Conservation (phyloP, 2,113 vertebrate species). For the Propithecus coquereli region DNA sequence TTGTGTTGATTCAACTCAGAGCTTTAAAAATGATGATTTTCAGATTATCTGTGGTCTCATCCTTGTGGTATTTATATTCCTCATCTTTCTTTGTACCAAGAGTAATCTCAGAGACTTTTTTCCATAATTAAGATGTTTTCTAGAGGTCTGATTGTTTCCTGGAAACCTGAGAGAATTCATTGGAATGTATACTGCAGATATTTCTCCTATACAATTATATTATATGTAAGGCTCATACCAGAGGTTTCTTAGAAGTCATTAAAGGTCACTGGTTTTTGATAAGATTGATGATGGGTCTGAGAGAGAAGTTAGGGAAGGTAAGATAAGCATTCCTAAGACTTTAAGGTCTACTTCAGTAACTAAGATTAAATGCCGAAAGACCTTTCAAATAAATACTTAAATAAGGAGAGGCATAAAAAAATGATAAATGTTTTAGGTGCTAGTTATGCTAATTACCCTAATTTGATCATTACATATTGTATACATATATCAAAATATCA, state of each 20-base stretch:
- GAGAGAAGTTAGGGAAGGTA: neutral
- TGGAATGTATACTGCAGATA: neutral
- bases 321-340: neutral
- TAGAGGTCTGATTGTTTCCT: neutral
- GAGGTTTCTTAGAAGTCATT: neutral
- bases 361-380: neutral
- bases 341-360: neutral
- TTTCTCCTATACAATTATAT: neutral
- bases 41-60: neutral
- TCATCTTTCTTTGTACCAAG: neutral
- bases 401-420: neutral
- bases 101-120: neutral
- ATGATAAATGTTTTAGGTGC: neutral
- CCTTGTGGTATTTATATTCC: neutral
- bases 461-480: neutral
- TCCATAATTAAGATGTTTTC: neutral
- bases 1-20: neutral
- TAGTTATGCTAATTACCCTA: neutral
- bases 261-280: neutral
- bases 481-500: neutral
- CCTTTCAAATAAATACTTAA: neutral
- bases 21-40: conserved; percentile 14
- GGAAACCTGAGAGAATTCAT: neutral
- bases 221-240: neutral
- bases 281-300: neutral